phyloP scores from a whole-genome alignment of 1,140 invertebrate genomes.

The Lerema accius region DNA sequence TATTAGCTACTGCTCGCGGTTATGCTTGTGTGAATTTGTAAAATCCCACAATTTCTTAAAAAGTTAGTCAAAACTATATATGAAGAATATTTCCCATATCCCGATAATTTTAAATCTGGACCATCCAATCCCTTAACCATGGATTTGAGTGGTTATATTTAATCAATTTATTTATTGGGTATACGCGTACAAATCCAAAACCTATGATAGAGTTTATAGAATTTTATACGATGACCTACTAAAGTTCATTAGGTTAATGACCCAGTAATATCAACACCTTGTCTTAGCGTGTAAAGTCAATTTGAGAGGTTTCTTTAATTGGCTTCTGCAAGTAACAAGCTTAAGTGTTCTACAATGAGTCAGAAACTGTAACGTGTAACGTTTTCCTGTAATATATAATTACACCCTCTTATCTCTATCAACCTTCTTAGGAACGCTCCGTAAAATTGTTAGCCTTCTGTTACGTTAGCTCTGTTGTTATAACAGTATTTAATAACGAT shows the following conservation, averaged over 20 bases:
- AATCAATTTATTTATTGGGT: too few relatives aligned
- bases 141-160: too few relatives aligned
- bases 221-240: too few relatives aligned
- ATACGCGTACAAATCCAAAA: too few relatives aligned
- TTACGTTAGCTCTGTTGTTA: neutral
- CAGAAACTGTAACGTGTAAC: neutral
- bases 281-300: neutral
- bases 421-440: neutral
- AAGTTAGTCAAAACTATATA: too few relatives aligned
- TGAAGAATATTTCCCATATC: too few relatives aligned
- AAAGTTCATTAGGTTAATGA: neutral
- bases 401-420: neutral
- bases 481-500: constrained; percentile 6
- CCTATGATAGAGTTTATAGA: too few relatives aligned
- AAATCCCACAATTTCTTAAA: too few relatives aligned
- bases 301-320: neutral
- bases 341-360: neutral
- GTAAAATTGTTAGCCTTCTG: neutral
- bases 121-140: too few relatives aligned
- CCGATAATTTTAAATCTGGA: too few relatives aligned
- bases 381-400: neutral
- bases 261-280: neutral
- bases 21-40: too few relatives aligned
- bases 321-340: neutral
- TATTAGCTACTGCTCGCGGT: too few relatives aligned